Evolutionary conservation across 2,888 invertebrate genomes (phyloP).

Genomic region (Cephonodes hylas): DNA sequence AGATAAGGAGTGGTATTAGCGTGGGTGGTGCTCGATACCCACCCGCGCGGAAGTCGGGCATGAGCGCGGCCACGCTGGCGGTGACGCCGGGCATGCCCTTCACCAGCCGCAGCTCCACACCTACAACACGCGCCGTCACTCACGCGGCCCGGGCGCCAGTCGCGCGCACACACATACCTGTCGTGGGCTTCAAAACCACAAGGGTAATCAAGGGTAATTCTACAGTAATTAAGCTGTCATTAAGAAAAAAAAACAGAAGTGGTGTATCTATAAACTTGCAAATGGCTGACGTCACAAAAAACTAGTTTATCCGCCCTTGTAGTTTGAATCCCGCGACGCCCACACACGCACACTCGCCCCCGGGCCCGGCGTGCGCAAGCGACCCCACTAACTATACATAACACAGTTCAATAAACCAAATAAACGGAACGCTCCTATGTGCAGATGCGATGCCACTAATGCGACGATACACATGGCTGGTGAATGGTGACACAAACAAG

Average conservation of each 20-base stretch:
- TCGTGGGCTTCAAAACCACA: too few relatives aligned
- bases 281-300: too few relatives aligned
- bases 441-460: conserved; percentile 49
- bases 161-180: neutral
- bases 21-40: too few relatives aligned
- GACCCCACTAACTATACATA: conserved; percentile 33
- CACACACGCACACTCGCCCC: conserved; percentile 22
- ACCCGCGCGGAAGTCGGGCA: conserved; percentile 88
- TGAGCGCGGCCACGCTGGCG: conserved; percentile 82
- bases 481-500: conserved; percentile 42
- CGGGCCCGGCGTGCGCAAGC: conserved; percentile 38
- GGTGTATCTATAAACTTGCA: too few relatives aligned
- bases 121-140: conserved; percentile 51
- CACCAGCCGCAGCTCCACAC: conserved; percentile 59
- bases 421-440: conserved; percentile 42
- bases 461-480: conserved; percentile 42
- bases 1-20: too few relatives aligned
- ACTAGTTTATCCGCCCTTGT: too few relatives aligned
- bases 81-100: conserved; percentile 79
- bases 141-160: too few relatives aligned
- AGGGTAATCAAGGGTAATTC: too few relatives aligned
- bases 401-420: conserved; percentile 39
- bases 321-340: too few relatives aligned
- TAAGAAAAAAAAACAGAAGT: too few relatives aligned
- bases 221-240: too few relatives aligned